phyloP scores from a whole-genome alignment of 2,797 vertebrate genomes.

The Cichlasoma orientale region DNA sequence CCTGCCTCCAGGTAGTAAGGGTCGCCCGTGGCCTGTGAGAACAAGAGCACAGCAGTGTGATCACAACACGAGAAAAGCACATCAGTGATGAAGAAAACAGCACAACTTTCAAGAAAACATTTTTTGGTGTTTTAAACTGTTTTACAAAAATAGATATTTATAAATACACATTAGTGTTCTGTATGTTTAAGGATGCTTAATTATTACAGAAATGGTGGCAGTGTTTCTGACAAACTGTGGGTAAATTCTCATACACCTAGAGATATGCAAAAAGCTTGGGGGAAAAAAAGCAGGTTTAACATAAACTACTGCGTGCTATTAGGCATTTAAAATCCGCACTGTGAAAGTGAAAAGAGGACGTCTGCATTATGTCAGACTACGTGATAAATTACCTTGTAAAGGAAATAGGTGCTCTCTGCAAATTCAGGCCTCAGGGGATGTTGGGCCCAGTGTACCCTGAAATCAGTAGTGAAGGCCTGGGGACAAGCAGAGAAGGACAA shows the following conservation, averaged over 20 bases:
- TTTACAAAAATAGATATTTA: conserved; percentile 5
- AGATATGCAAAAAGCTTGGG: not conserved
- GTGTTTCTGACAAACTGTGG: not conserved
- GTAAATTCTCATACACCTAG: not conserved
- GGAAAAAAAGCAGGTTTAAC: not conserved
- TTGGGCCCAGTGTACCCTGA: conserved; percentile 98
- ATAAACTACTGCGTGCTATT: not conserved
- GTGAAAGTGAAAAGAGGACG: conserved; percentile 4
- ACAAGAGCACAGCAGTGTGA: not conserved
- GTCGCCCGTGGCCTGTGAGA: conserved; percentile 91
- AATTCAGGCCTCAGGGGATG: conserved; percentile 98
- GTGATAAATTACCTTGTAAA: conserved; percentile 90
- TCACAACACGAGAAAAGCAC: conserved; percentile 1
- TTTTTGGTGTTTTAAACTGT: not conserved
- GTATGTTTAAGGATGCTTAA: not conserved
- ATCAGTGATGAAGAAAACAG: not conserved
- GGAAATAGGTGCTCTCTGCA: conserved; percentile 99
- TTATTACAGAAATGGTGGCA: not conserved
- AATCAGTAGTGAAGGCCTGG: conserved; percentile 98
- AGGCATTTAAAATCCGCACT: not conserved
- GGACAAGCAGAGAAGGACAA: conserved; percentile 48
- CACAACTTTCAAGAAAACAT: not conserved
- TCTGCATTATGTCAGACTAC: conserved; percentile 17
- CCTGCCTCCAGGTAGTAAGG: conserved; percentile 98
- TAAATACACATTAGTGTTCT: conserved; percentile 2